A percentile compares a stretch with the other conserved stretches of the same genome.
Conservation (phyloP, 2,113 vertebrate species). For the Perca schrenkii region DNA sequence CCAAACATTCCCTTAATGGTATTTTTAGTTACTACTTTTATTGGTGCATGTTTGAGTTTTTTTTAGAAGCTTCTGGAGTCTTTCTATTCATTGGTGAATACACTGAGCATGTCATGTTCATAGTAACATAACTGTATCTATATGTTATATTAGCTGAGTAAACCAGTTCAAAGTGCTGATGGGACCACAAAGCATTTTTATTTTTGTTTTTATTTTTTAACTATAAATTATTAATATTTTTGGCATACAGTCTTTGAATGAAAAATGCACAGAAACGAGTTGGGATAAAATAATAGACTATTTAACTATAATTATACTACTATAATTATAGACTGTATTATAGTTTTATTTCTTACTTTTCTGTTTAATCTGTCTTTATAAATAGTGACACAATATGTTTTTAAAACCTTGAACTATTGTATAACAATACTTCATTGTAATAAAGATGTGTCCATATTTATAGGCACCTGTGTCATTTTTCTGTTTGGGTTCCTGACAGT, state of each 20-base stretch:
- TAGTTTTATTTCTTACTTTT: no score
- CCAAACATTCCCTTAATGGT: neutral
- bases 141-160: neutral
- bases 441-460: neutral
- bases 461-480: neutral
- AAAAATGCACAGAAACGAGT: neutral
- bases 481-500: neutral
- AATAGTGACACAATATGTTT: neutral
- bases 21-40: neutral
- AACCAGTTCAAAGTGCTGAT: neutral
- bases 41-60: slow-evolving; percentile 4
- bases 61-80: neutral
- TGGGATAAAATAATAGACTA: neutral
- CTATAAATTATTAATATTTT: neutral
- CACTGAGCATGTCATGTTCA: neutral
- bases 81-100: neutral
- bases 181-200: neutral
- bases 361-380: neutral
- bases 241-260: neutral
- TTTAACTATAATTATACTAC: no score
- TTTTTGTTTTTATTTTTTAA: neutral
- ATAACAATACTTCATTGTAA: neutral
- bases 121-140: neutral
- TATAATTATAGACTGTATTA: no score
- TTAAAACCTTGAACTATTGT: neutral